Evolutionary conservation across 2,888 invertebrate species (phyloP).

Genomic region (Cantharis lateralis): DNA sequence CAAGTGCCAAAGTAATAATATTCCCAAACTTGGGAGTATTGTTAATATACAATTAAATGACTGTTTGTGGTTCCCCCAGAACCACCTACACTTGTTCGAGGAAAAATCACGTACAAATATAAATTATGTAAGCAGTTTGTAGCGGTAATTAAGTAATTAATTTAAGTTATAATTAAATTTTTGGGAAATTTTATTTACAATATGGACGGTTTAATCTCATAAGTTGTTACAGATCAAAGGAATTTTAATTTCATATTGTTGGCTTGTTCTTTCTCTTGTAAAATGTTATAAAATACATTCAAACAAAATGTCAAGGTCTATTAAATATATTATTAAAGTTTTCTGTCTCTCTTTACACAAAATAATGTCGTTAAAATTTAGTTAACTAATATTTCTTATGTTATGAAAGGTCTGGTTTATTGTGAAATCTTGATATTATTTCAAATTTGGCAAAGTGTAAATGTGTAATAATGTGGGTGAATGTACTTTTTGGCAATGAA

Average conservation of each 20-base stretch:
- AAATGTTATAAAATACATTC: not conserved
- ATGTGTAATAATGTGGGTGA: not conserved
- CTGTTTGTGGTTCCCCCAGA: not conserved
- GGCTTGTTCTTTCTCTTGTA: not conserved
- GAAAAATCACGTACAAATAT: not conserved
- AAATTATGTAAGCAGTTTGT: too few species aligned
- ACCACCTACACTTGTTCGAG: not conserved
- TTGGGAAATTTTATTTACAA: not conserved
- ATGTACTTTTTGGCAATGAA: not conserved
- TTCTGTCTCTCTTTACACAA: not conserved
- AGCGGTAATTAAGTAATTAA: not conserved
- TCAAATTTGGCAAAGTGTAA: not conserved
- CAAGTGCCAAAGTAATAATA: too few species aligned
- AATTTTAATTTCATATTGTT: not conserved
- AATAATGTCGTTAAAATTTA: not conserved
- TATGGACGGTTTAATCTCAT: not conserved
- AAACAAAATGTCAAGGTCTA: slow-evolving; percentile 13
- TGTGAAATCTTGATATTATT: not conserved
- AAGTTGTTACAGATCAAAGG: not conserved
- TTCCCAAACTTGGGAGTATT: too few species aligned
- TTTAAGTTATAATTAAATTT: too few species aligned
- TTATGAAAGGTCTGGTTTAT: not conserved
- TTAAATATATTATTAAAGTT: not conserved
- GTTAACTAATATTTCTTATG: not conserved
- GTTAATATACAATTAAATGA: too few species aligned